phyloP scores from a whole-genome alignment of 2,888 invertebrate species.

The Lucinisca nassula region DNA sequence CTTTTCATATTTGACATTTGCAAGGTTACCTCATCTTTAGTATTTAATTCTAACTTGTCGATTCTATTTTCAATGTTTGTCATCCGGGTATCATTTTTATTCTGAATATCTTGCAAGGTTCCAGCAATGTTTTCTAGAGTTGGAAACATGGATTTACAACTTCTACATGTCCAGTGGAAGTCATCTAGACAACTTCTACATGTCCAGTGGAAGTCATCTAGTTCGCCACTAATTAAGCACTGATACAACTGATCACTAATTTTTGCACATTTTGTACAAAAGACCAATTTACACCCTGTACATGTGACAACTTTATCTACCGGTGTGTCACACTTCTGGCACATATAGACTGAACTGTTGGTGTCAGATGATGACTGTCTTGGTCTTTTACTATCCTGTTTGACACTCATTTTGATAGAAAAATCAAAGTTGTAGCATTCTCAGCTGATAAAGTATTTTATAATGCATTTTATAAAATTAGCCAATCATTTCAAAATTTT shows the following conservation, averaged over 20 bases:
- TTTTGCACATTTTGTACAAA: not conserved
- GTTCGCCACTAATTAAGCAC: not conserved
- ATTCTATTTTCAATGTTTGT: not conserved
- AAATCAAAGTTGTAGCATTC: too few relatives aligned
- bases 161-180: not conserved
- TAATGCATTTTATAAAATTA: too few relatives aligned
- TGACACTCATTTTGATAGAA: too few relatives aligned
- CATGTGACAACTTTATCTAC: not conserved
- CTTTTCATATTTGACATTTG: not conserved
- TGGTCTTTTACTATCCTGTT: too few relatives aligned
- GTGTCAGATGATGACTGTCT: too few relatives aligned
- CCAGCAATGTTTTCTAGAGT: not conserved
- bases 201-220: too few relatives aligned
- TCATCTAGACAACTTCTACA: too few relatives aligned
- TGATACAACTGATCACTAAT: not conserved
- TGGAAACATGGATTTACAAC: not conserved
- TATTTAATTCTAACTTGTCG: not conserved
- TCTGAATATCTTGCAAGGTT: not conserved
- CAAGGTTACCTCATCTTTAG: not conserved
- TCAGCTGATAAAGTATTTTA: too few relatives aligned
- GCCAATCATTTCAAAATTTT: too few relatives aligned
- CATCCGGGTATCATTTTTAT: not conserved
- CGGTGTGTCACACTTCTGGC: not conserved
- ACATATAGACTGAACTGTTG: not conserved
- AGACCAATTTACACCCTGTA: not conserved